Base-by-base conservation (phyloP, 2,888 invertebrate species). In the Fissipunctia ypsillon region DNA sequence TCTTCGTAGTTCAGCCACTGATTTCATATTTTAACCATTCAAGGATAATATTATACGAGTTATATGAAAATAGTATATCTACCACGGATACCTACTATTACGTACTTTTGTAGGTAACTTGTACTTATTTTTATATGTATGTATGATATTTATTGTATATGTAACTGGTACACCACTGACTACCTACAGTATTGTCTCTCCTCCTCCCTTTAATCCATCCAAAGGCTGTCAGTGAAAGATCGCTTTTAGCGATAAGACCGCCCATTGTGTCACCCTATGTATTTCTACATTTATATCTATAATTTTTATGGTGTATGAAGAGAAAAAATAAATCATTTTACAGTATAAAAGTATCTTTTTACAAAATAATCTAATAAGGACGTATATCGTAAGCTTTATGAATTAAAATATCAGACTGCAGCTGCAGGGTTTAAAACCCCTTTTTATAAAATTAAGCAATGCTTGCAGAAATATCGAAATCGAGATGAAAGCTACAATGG, bases 391-490 rank as follows among this genome's bases (percentile, higher is more conserved):
- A 16, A n/a, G 3, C 2, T 28, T 6, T 19, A 19, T 2, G 4
- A 9, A 76, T 43, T 57, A 3, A 28, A 50, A 35, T 35, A 43
- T 48, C 25, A 56, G 14, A 74, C 56, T 56, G 5, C 54, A 45
- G 14, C n/a, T 31, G 38, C 25, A 31, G 9, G 16, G 14, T 19
- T 9, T 19, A 25, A n/a, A 56, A 56, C 22, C 45, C 1, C 1
- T 41, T 76, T 43, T n/a, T 10, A 12, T 41, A 76, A 67, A 76
- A 57, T 67, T 65, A n/a, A n/a, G n/a, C n/a, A n/a, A n/a, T n/a
- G 19, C n/a, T 2, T 50, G 28, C 41, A 14, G 9, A 41, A 48
- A 57, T 57, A 57, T 50, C 5, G 3, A 25, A 57, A 57, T 48
- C 16, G 41, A 66, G 22, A 56, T 35, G 41, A 41, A 67, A n/a